Percentiles rank a stretch among this genome's conserved stretches.
phyloP scores from a whole-genome alignment of 2,888 invertebrate genomes.

The Andrena chrysosceles region DNA sequence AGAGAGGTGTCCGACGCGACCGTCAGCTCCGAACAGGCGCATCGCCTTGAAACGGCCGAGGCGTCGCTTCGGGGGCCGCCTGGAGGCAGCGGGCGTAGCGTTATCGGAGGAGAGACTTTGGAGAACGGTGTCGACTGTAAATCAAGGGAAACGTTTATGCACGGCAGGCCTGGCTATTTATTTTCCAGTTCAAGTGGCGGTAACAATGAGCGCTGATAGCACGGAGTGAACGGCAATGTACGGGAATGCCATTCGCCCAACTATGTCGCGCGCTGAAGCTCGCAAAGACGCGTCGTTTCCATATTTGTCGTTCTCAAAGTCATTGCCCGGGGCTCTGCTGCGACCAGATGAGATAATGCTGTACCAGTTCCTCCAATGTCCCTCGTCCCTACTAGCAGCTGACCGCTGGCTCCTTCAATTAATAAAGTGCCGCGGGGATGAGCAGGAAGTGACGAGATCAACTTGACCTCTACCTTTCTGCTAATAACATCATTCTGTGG shows the following conservation, averaged over 20 bases:
- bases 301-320: constrained; percentile 78
- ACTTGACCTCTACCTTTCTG: constrained; percentile 41
- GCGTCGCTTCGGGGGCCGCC: no score
- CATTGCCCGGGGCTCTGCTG: constrained; percentile 78
- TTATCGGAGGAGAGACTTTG: not conserved
- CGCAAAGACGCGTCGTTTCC: constrained; percentile 56
- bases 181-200: not conserved
- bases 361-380: constrained; percentile 28
- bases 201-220: not conserved
- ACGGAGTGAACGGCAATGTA: constrained; percentile 44
- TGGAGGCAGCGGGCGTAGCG: no score
- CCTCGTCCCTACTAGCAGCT: not conserved
- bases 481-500: constrained; percentile 24
- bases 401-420: constrained; percentile 6
- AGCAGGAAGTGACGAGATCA: constrained; percentile 33
- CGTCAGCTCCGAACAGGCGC: no score
- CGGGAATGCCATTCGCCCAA: constrained; percentile 31
- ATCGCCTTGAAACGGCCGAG: no score
- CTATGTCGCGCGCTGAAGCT: constrained; percentile 31
- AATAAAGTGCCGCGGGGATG: constrained; percentile 18
- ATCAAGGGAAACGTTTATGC: not conserved
- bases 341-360: constrained; percentile 68
- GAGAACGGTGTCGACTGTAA: not conserved
- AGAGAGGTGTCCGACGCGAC: not conserved
- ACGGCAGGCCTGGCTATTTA: not conserved